Conservation (phyloP, 2,888 invertebrate species). For the Dioctria linearis region DNA sequence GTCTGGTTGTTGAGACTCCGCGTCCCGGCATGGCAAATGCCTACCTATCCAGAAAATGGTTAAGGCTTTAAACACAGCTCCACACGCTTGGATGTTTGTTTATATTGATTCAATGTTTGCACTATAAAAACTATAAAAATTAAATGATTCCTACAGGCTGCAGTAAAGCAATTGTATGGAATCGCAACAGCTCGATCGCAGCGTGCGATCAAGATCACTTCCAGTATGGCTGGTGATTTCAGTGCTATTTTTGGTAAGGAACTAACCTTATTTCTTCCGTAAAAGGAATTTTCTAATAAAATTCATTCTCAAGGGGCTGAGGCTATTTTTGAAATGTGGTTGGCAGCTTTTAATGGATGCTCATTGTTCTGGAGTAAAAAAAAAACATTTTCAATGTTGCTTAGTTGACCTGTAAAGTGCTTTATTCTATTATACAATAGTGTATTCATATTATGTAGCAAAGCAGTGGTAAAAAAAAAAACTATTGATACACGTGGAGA, state of each 20-base stretch:
- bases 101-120: slow-evolving; percentile 10
- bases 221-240: slow-evolving; percentile 4
- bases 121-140: slow-evolving; percentile 13
- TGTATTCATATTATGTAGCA: too few species aligned
- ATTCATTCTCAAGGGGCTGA: not conserved
- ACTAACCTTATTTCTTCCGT: slow-evolving; percentile 23
- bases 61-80: slow-evolving; percentile 1
- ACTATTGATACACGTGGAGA: too few species aligned
- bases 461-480: too few species aligned
- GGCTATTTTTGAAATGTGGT: slow-evolving; percentile 14
- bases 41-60: not conserved
- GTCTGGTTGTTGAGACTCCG: not conserved
- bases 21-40: not conserved
- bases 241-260: not conserved
- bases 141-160: slow-evolving; percentile 22
- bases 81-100: slow-evolving; percentile 27
- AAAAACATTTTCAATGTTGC: too few species aligned
- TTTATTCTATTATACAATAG: too few species aligned
- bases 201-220: slow-evolving; percentile 29
- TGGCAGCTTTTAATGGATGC: too few species aligned
- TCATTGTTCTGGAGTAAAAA: too few species aligned
- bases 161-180: not conserved
- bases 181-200: slow-evolving; percentile 1
- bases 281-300: slow-evolving; percentile 47
- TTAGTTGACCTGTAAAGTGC: too few species aligned